Evolutionary conservation across 2,888 invertebrate genomes (phyloP), one percentile per base, ranked within the genome.

Genomic region (Azorinus chamasolen): DNA sequence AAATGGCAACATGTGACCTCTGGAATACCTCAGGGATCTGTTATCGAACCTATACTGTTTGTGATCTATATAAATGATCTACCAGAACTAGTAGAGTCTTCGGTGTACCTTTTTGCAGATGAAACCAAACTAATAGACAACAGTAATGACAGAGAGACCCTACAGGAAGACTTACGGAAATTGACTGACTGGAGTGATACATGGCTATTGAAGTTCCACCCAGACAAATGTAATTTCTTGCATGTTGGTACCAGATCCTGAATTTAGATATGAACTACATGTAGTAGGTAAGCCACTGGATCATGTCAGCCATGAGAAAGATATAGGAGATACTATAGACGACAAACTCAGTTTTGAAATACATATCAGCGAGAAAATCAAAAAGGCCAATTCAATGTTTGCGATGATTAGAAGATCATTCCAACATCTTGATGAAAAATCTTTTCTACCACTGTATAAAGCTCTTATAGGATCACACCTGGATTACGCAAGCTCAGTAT

Each of bases 1-100:
- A 41, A 20, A 4, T 57, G 41, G 43, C 18, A 14, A 22, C 12
- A 57, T 10, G 57, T 57, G 3, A 57, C 16, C 12, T 57, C 41
- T 8, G 57, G 57, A 2, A 22, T 57, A 10, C 57, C 39, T 20
- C 57, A 41, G 20, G 57, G 57, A 18, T 20, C 57, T 20, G 32
- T 57, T 8, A n/a, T 57, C 2, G 57, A 25, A 24, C 73, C 69
- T 6, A 18, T 61, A 25, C 22, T 69, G 27, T 70, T 70, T 25
- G 32, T 70, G 8, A 46, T 70, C 1, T 74, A 32, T 22, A 50
- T 66, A n/a, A 46, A 71, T 48, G 71, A 71, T 45, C 6, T 71
- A 55, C 63, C 43, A 5, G 64, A 71, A 5, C 1, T 4, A 10
- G 39, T 54, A 6, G 48, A 22, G 24, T 53, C 45, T 39, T 27